Base-by-base conservation (phyloP, 2,797 vertebrate genomes). In the Chrysocyon brachyurus region DNA sequence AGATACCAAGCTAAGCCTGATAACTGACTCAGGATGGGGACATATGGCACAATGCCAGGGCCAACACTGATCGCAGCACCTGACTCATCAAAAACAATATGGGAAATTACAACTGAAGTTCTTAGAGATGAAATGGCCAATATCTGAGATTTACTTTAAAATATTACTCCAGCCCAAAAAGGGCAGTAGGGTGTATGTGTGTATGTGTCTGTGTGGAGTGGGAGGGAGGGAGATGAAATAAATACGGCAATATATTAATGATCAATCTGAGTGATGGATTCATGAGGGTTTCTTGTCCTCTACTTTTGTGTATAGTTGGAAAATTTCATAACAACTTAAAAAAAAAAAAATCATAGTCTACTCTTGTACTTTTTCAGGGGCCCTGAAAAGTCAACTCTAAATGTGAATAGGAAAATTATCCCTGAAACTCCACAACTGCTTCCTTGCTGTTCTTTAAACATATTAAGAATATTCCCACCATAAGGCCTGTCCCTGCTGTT, bases 101-200 rank as follows among this genome's bases (percentile, higher is more conserved):
- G 24, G 56, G 49, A 95, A 96, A 85, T 1, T 36, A 26, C 57
- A 95, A 72, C 16, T 90, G 5, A 94, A 59, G 49, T 87, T 85
- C 72, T 96, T 63, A 49, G 54, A 96, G 81, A 79, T 40, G 28
- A 96, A 93, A 94, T 49, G 31, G 83, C 14, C 24, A 46, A 26
- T 56, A 52, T 26, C 57, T 95, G 63, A 91, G 28, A 83, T 94
- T 52, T 93, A 75, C 46, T 97, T 97, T 87, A 85, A 93, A 96
- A 91, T 40, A 92, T 36, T 75, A 90, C 46, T 85, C 79, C 10
- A 79, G 28, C 52, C 61, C 54, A 31, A 36, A 64, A 73, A 75
- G 66, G 57, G 2, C 11, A 3, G 12, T 75, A 28, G 24, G 72
- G 24, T 75, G 14, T 15, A 22, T 2, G 4, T 12, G 63, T 4